Evolutionary conservation across 2,888 invertebrate genomes (phyloP), one percentile per base, ranked within the genome.

Genomic region (Tenthredo distinguenda): DNA sequence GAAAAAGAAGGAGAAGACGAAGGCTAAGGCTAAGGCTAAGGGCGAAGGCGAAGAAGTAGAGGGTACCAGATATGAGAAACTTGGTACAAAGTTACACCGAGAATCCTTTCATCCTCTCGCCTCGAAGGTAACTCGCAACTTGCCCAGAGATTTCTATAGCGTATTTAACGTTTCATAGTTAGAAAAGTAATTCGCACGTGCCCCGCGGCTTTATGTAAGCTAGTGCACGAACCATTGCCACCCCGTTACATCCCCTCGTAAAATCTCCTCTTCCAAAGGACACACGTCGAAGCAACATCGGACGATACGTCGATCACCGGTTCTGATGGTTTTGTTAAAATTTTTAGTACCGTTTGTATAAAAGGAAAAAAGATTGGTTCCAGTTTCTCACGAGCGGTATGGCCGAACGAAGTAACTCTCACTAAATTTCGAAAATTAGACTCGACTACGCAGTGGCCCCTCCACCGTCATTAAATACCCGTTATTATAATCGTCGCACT

Each of bases 121-220:
- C 5, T 47, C 34, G 18, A 40, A 77, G 77, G 37, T 50, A 58
- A 79, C 58, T 47, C 21, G n/a, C 7, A 40, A 37, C 81, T 62
- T 55, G 31, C 21, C 37, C 81, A 62, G n/a, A 62, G 62, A 81
- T 81, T 81, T 81, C 81, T 81, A 81, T 81, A 62, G 58, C 81
- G 81, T 81, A 81, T 58, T 81, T 62, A 81, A 81, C 50, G 62
- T 81, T 81, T 58, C 62, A 62, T 81, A 81, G 81, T 81, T 81
- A 81, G 58, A 81, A 81, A 58, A 58, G 58, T 50, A 58, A 81
- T 77, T 77, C 77, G 77, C 55, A 77, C 50, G 77, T 77, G 34
- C 55, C 77, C 21, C 43, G 15, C 55, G 77, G 47, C 68, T 68
- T 68, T 34, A 26, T 68, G 68, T 68, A 68, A 68, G 40, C 72